A percentile compares a stretch with the other conserved stretches of the same genome.
phyloP scores from a whole-genome alignment of 1,140 invertebrate species.

The Ceratitis capitata region DNA sequence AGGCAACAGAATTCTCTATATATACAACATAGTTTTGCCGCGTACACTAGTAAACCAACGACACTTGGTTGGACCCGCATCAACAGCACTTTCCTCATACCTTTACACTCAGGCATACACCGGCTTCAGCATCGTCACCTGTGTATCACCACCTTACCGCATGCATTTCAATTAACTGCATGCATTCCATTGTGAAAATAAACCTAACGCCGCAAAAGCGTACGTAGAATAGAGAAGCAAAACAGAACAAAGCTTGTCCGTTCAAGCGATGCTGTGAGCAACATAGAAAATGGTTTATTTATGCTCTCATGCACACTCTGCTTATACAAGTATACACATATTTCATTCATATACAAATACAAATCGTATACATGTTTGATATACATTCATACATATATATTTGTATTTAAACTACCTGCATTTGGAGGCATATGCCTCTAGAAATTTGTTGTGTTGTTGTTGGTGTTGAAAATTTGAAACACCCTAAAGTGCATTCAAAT shows the following conservation, averaged over 20 bases:
- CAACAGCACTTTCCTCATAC: not conserved
- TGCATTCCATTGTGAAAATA: slow-evolving; percentile 38
- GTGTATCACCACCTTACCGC: slow-evolving; percentile 36
- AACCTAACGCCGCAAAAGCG: slow-evolving; percentile 23
- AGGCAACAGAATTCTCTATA: no score
- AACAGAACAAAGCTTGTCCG: no score
- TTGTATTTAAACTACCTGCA: not conserved
- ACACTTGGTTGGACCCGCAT: not conserved
- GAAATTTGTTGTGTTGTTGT: not conserved
- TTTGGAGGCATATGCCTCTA: not conserved
- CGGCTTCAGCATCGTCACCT: not conserved
- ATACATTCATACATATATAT: not conserved
- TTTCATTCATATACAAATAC: not conserved
- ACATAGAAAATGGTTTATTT: slow-evolving; percentile 23
- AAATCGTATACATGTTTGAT: not conserved
- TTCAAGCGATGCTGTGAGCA: not conserved
- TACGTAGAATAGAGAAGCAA: not conserved
- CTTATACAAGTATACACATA: not conserved
- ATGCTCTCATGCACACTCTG: not conserved
- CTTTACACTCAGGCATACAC: not conserved
- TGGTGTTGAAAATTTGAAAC: not conserved
- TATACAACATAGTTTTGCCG: not conserved
- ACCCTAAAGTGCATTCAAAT: not conserved
- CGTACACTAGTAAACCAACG: not conserved
- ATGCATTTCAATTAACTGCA: slow-evolving; percentile 46